Conservation (phyloP, 1,140 invertebrate species). For the Paracyclopina nana region DNA sequence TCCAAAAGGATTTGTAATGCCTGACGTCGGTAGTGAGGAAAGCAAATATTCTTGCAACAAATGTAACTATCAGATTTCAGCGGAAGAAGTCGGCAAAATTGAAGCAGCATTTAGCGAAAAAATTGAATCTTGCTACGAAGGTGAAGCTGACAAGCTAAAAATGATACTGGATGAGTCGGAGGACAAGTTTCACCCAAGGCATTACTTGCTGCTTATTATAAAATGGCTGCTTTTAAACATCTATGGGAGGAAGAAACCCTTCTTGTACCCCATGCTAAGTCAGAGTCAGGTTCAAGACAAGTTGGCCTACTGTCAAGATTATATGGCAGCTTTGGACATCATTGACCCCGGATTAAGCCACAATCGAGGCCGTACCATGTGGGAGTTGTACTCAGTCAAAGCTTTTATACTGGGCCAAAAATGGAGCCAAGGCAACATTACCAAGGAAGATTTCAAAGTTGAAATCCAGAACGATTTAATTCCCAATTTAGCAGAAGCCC, state of each 20-base stretch:
- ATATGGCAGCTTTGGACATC: neutral
- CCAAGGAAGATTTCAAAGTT: neutral
- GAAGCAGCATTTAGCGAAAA: neutral
- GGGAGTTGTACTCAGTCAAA: conserved; percentile 1
- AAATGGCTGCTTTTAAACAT: neutral
- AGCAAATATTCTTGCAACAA: neutral
- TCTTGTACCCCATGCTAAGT: neutral
- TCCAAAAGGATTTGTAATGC: neutral
- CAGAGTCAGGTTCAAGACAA: neutral
- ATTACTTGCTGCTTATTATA: neutral
- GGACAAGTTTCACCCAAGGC: neutral
- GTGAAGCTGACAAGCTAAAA: neutral
- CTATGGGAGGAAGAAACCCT: neutral
- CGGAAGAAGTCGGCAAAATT: neutral
- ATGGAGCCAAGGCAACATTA: neutral
- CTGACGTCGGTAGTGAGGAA: neutral
- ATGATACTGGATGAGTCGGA: neutral
- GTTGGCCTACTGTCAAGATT: neutral
- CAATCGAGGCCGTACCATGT: neutral
- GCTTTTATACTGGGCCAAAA: neutral
- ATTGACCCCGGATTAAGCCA: conserved; percentile 4
- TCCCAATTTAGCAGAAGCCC: neutral
- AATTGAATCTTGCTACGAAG: neutral
- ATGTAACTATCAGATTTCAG: neutral
- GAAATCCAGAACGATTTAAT: neutral